Percentiles rank a stretch among this genome's conserved stretches.
phyloP scores from a whole-genome alignment of 2,113 vertebrate species.

The Triplophysa siluroides region DNA sequence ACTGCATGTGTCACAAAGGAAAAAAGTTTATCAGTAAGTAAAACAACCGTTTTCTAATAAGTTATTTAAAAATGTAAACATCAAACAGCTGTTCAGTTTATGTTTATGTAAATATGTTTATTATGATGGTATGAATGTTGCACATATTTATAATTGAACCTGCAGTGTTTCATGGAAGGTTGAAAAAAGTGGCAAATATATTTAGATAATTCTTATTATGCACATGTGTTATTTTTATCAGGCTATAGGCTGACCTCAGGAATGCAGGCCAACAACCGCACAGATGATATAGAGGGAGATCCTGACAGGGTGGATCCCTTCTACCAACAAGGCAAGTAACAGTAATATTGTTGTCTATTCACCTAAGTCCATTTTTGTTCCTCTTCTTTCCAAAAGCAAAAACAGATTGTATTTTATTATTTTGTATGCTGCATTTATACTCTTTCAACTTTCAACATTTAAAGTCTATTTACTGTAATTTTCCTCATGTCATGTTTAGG shows the following conservation, averaged over 20 bases:
- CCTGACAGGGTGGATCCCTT: slow-evolving; percentile 24
- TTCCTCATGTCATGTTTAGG: background rate
- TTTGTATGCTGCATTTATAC: too few species aligned
- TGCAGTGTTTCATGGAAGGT: background rate
- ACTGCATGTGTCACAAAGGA: background rate
- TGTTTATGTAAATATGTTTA: background rate
- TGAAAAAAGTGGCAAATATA: background rate
- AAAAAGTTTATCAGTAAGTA: slow-evolving; percentile 5
- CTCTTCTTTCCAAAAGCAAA: too few species aligned
- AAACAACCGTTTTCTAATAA: background rate
- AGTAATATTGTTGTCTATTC: background rate
- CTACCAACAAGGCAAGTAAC: slow-evolving; percentile 21
- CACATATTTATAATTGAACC: background rate
- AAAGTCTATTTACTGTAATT: background rate
- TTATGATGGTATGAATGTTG: background rate
- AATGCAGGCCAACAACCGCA: slow-evolving; percentile 18
- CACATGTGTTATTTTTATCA: background rate
- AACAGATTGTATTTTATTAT: too few species aligned
- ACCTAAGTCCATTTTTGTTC: too few species aligned
- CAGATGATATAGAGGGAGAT: slow-evolving; percentile 17
- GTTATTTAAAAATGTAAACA: background rate
- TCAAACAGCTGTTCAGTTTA: background rate
- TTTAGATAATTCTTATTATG: background rate
- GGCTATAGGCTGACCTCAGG: slow-evolving; percentile 25
- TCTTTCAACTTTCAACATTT: background rate